These are phyloP conservation scores for Diplosoma virens DNA, from an alignment of 23 tunicate species.

Conservation along the genomic window DNA sequence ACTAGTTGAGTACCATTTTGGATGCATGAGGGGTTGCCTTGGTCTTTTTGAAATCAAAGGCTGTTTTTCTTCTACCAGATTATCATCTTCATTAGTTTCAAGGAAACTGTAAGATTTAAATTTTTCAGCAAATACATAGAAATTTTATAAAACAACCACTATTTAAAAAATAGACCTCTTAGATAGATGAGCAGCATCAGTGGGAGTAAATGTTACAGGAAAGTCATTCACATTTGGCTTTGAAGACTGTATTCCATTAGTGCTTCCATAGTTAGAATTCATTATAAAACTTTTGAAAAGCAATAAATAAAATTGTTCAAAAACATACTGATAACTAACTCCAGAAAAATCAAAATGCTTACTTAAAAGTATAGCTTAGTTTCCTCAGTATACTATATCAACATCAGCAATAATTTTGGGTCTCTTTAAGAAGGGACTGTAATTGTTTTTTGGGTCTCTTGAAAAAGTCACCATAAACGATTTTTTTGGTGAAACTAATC, in stretches of 20 bases:
- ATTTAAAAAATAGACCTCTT: slow-evolving; percentile 58
- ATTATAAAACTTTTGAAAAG: background rate
- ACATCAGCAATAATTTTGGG: too few relatives aligned
- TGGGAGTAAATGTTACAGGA: slow-evolving; percentile 48
- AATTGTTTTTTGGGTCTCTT: too few relatives aligned
- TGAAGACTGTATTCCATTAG: background rate
- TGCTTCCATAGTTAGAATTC: too few relatives aligned
- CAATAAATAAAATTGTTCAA: background rate
- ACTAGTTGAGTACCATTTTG: slow-evolving; percentile 32
- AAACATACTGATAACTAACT: too few relatives aligned
- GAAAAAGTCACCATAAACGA: too few relatives aligned
- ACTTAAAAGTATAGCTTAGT: too few relatives aligned
- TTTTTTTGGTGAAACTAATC: too few relatives aligned
- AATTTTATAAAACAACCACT: background rate
- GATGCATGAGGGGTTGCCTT: slow-evolving; percentile 60
- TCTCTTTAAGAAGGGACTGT: too few relatives aligned
- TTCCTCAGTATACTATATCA: too few relatives aligned
- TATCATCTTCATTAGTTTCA: background rate
- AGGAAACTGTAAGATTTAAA: background rate
- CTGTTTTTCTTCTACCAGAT: background rate
- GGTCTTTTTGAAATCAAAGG: background rate
- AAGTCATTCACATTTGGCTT: background rate
- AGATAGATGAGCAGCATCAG: slow-evolving; percentile 50
- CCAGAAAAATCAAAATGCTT: too few relatives aligned
- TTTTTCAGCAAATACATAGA: background rate